Base-by-base conservation (phyloP, 1,140 invertebrate species). In the honey bee (Apis mellifera) region DNA sequence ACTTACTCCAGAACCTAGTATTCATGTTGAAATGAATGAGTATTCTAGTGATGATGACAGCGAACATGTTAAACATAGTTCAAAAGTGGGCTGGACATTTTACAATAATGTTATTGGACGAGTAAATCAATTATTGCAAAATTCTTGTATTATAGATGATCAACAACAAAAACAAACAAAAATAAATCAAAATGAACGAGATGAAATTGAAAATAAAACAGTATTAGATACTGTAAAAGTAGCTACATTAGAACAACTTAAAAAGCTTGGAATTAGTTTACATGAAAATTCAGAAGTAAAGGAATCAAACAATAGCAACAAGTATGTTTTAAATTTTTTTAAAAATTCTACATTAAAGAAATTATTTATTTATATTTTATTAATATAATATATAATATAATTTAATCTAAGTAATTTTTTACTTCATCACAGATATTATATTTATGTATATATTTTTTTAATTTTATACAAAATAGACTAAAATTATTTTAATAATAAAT, bases 71-170 rank as follows among this genome's bases (percentile, higher is more conserved):
- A 91, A 93, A 71, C 89, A 81, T 55, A 94, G 94, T 64, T 94
- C 95, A 15, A 95, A 96, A 92, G 93, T 96, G 82, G 96, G 95
- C 76, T 96, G 95, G 95, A 96, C 95, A 4, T 95, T 96, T 90
- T 96, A 96, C 79, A 95, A 96, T 86, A 96, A 96, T 92, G 94
- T 96, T 70, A 94, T 96, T 70, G 93, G 90, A 13, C 95, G 95
- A 89, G 94, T 95, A 1, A 95, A 95, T 91, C 92, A 94, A 83
- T 94, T 95, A 70, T 89, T 95, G 62, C 92, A 94, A 82, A 94
- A 94, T 69, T 89, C 92, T 11, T 42, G 21, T 1, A 73, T 88
- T 23, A 52, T 86, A 21, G 78, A 88, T 13, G 77, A 88, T 9
- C 55, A 77, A 52, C 76, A 88, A 71, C 15, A 84, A 26, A 71